These are phyloP conservation scores for Emydoidea blandingii DNA, from an alignment of 2,797 vertebrate genomes.

Conservation along the genomic window DNA sequence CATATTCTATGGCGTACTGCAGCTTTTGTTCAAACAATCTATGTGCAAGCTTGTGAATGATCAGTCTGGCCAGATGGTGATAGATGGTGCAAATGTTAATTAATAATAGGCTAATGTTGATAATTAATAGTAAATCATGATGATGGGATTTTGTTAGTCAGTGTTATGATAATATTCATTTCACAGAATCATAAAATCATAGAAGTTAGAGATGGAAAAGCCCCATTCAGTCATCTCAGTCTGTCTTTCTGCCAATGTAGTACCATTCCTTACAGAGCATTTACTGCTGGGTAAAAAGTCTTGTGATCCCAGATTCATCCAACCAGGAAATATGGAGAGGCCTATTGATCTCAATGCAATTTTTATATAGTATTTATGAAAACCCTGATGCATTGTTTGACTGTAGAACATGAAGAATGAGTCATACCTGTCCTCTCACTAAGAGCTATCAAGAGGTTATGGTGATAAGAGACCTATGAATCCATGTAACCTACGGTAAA, in stretches of 20 bases:
- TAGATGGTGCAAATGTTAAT: constrained; percentile 62
- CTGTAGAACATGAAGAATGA: background rate
- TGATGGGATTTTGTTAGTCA: constrained; percentile 64
- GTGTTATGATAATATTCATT: constrained; percentile 72
- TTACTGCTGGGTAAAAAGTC: background rate
- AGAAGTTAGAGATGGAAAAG: constrained; percentile 36
- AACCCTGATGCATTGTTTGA: constrained; percentile 22
- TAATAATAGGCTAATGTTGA: constrained; percentile 56
- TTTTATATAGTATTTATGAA: background rate
- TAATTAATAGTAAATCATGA: constrained; percentile 71
- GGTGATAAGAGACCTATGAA: background rate
- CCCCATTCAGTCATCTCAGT: constrained; percentile 21
- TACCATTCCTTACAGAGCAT: background rate
- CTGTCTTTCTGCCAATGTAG: background rate
- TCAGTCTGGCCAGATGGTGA: constrained; percentile 14
- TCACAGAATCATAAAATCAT: constrained; percentile 69
- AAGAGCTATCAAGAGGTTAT: background rate
- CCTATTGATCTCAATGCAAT: background rate
- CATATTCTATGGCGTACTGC: constrained; percentile 39
- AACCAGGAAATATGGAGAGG: background rate
- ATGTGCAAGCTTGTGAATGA: constrained; percentile 52
- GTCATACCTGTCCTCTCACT: constrained; percentile 2
- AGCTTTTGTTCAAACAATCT: constrained; percentile 54
- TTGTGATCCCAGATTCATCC: background rate
- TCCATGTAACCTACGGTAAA: accelerated